Evolutionary conservation across 2,113 vertebrate genomes (phyloP), one percentile per base, ranked within the genome.

Genomic region (Chamaea fasciata): DNA sequence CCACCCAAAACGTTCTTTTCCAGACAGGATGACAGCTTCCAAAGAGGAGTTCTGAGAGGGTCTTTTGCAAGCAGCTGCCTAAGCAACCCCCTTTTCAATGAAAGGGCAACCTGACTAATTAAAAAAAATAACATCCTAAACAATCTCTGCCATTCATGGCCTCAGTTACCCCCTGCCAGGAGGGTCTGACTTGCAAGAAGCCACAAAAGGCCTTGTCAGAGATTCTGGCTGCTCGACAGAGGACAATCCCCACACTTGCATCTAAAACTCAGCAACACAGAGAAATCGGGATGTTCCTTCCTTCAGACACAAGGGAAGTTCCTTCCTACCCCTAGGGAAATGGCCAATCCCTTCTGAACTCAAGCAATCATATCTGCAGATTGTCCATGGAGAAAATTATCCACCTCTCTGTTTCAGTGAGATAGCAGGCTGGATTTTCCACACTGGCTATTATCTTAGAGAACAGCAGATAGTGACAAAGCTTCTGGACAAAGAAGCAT

Each of bases 351-450:
- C 62, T 78, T 89, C 88, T 90, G 86, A 92, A 84, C 73, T 81
- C 46, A 83, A 95, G 86, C 64, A 97, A 39, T 62, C 76, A 4
- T 94, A 96, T 96, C 95, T 94, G 83, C 77, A 92, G 89, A 92
- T 60, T 89, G 88, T 42, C 87, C 90, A 84, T 2, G 31, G 95
- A 96, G 93, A 96, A 95, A 95, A 96, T 93, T 35, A 94, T 62
- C 88, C 92, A 91, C 83, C 62, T 87, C 84, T 87, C 95, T 97
- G 95, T 93, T 96, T 69, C 90, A 89, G 26, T 0, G 60, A 95
- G 96, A 97, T 97, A 96, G 94, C 86, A 91, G 50, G 64, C 93
- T 93, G 93, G 90, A 96, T 95, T 97, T 97, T 97, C 96, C 96
- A 96, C 83, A 90, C 88, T 81, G 83, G 49, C 73, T 78, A 90